Base-by-base conservation (phyloP, 2,797 vertebrate genomes). In the Apogon hyalosoma region DNA sequence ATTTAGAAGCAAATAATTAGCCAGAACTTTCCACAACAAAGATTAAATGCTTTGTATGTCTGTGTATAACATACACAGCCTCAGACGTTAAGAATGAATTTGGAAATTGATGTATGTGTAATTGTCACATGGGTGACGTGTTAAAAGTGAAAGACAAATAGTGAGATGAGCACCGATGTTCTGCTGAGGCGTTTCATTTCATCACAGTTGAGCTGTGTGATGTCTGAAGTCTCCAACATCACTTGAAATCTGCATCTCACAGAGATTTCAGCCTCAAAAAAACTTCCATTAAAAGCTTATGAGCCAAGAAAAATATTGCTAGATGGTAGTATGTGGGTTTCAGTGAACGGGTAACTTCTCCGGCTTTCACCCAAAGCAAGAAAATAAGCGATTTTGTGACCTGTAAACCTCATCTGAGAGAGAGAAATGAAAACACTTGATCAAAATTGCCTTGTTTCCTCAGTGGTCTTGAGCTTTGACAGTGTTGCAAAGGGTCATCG, bases 61-160 rank as follows among this genome's bases (percentile, higher is more conserved):
- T 28, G 3, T 28, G 24, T 28, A 21, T 21, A 28, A 28, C 2
- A 28, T 6, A 6, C 24, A 28, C 24, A 6, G 24, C 1, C 6
- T 28, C 65, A 73, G 69, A 51, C 28, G 53, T 42, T 54, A 13
- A 47, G 76, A 63, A 79, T 67, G 9, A 63, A 55, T 72, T 61
- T 52, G 39, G 15, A 75, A 66, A 73, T 3, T 42, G 58, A 68
- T 76, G 24, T 19, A 61, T 64, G 68, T 42, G 57, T 66, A 40
- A 75, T 77, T 68, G 71, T 80, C 54, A 74, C 60, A 59, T 14
- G 64, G 61, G 49, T 61, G 64, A 75, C 55, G 49, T 59, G 63
- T 65, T 50, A 47, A 75, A 54, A 63, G 64, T 73, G 64, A 69
- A 69, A 69, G 65, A 56, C 51, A 60, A 75, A 69, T 39, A 45